Evolutionary conservation across 2,113 vertebrate genomes (phyloP).

Genomic region (Pitta sordida): DNA sequence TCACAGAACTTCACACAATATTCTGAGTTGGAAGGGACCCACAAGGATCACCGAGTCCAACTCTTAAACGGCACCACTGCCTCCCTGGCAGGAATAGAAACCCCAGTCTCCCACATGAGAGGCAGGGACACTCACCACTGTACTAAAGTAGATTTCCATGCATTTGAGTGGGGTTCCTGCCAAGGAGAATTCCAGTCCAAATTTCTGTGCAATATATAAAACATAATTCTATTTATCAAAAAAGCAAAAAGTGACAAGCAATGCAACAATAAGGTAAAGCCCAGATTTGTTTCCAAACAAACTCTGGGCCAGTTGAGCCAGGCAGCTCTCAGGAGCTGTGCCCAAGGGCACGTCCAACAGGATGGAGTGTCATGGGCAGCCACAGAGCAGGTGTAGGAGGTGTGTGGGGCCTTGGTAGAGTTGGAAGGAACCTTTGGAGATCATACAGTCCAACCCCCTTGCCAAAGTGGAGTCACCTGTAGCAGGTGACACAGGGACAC

Average conservation of each 20-base stretch:
- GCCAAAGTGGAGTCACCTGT: not conserved
- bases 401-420: not conserved
- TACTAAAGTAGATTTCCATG: too few relatives aligned
- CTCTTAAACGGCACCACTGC: too few relatives aligned
- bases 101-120: too few relatives aligned
- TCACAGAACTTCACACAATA: too few relatives aligned
- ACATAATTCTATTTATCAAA: not conserved
- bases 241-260: not conserved
- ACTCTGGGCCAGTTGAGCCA: not conserved
- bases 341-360: rapidly evolving
- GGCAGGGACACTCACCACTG: too few relatives aligned
- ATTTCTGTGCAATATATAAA: not conserved
- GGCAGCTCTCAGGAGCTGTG: not conserved
- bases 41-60: too few relatives aligned
- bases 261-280: not conserved
- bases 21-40: too few relatives aligned
- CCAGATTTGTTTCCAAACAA: not conserved
- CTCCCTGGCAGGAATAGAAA: too few relatives aligned
- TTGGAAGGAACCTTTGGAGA: not conserved
- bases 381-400: rapidly evolving
- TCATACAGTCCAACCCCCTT: too few relatives aligned
- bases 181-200: not conserved
- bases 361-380: not conserved
- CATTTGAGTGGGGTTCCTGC: not conserved
- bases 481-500: not conserved